phyloP scores from a whole-genome alignment of 2,113 vertebrate genomes.

The Psilopsiagon aymara region DNA sequence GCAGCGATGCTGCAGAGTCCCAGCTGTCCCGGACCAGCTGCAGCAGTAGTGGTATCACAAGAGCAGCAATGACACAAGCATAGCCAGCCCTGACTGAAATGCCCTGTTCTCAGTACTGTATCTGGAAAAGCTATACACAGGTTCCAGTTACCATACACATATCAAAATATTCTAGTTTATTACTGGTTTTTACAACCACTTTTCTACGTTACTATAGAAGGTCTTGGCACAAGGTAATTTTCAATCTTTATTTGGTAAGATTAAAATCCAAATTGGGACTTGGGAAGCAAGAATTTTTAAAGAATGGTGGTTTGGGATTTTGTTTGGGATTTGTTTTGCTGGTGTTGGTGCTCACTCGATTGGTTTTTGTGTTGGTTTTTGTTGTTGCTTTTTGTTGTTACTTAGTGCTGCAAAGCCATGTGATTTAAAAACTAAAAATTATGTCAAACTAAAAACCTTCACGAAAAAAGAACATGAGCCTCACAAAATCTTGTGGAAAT shows the following conservation, averaged over 20 bases:
- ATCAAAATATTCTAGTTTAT: background rate
- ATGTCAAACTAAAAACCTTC: background rate
- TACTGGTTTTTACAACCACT: background rate
- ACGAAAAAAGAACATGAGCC: background rate
- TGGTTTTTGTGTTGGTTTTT: background rate
- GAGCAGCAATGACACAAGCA: background rate
- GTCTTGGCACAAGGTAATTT: background rate
- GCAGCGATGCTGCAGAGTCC: background rate
- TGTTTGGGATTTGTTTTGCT: background rate
- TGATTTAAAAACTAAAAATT: background rate
- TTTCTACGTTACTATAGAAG: background rate
- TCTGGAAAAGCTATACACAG: background rate
- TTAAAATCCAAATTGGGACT: background rate
- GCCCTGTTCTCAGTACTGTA: background rate
- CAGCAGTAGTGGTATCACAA: background rate
- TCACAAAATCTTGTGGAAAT: background rate
- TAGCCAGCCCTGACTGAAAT: background rate
- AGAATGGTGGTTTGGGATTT: background rate
- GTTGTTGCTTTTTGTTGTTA: background rate
- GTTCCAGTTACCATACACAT: background rate
- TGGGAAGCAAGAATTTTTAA: background rate
- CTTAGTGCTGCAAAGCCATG: background rate
- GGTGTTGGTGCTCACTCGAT: background rate
- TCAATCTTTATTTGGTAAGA: background rate
- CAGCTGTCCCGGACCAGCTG: background rate